Conservation (phyloP, 2,113 vertebrate genomes). For the Sardina pilchardus region DNA sequence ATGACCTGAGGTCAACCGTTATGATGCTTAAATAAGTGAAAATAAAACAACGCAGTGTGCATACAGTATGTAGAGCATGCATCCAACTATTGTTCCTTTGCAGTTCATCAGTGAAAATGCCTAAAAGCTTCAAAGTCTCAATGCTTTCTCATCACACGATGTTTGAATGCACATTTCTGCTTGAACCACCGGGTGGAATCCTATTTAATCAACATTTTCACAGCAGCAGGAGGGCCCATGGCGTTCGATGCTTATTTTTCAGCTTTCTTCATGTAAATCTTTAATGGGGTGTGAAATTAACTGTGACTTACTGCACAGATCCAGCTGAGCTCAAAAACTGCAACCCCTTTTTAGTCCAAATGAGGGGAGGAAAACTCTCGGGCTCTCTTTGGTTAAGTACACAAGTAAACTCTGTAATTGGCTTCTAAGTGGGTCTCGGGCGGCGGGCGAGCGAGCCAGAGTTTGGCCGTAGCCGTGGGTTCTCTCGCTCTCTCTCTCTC, state of each 20-base stretch:
- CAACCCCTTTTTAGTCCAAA: slow-evolving; percentile 19
- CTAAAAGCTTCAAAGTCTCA: too few relatives aligned
- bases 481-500: slow-evolving; percentile 34
- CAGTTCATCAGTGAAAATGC: neutral
- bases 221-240: neutral
- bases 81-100: neutral
- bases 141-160: neutral
- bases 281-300: slow-evolving; percentile 71
- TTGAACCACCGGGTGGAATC: neutral
- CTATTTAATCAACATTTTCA: neutral
- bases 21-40: neutral
- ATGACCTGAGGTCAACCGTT: neutral
- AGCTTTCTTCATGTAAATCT: slow-evolving; percentile 55
- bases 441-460: slow-evolving; percentile 8
- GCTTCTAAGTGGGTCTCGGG: slow-evolving; percentile 45
- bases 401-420: slow-evolving; percentile 50
- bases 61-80: neutral
- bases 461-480: slow-evolving; percentile 40
- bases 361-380: slow-evolving; percentile 44
- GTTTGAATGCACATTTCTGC: neutral
- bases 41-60: neutral
- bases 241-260: slow-evolving; percentile 46
- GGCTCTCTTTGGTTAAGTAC: slow-evolving; percentile 34
- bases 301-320: slow-evolving; percentile 50
- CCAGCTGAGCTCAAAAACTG: slow-evolving; percentile 25